Evolutionary conservation across 2,888 invertebrate species (phyloP).

Genomic region (Himalopsyche kuldschensis): DNA sequence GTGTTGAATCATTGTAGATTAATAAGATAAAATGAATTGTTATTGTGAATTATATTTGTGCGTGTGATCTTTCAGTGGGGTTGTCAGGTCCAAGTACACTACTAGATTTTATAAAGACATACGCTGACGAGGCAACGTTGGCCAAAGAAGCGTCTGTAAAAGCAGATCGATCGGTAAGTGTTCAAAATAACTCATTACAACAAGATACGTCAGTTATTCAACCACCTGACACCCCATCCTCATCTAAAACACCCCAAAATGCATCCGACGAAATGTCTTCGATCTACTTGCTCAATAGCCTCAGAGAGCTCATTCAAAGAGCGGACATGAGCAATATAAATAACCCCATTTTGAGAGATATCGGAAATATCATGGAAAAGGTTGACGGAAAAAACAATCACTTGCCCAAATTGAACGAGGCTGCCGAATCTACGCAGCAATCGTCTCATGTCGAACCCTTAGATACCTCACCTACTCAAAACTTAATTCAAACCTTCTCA

Average conservation of each 20-base stretch:
- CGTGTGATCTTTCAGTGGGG: conserved; percentile 27
- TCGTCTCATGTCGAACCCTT: neutral
- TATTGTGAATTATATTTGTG: neutral
- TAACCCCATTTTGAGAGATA: conserved; percentile 42
- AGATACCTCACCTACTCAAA: neutral
- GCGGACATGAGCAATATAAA: conserved; percentile 14
- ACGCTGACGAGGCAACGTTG: conserved; percentile 36
- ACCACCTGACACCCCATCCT: conserved; percentile 29
- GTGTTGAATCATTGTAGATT: neutral
- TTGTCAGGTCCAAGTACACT: conserved; percentile 29
- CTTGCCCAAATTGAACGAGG: conserved; percentile 18
- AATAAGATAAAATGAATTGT: neutral
- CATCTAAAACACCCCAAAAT: conserved; percentile 12
- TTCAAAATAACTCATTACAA: conserved; percentile 13
- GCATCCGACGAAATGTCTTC: neutral
- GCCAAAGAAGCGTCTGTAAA: conserved; percentile 36
- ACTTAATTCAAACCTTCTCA: neutral
- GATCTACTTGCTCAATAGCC: conserved; percentile 15
- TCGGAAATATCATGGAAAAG: conserved; percentile 50
- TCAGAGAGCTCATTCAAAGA: conserved; percentile 30
- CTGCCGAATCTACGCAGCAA: conserved; percentile 9
- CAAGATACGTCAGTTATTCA: conserved; percentile 11
- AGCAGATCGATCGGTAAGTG: conserved; percentile 39
- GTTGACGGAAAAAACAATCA: conserved; percentile 10
- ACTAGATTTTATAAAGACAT: conserved; percentile 34